phyloP scores from a whole-genome alignment of 2,888 invertebrate species.

The Drosophila antonietae region DNA sequence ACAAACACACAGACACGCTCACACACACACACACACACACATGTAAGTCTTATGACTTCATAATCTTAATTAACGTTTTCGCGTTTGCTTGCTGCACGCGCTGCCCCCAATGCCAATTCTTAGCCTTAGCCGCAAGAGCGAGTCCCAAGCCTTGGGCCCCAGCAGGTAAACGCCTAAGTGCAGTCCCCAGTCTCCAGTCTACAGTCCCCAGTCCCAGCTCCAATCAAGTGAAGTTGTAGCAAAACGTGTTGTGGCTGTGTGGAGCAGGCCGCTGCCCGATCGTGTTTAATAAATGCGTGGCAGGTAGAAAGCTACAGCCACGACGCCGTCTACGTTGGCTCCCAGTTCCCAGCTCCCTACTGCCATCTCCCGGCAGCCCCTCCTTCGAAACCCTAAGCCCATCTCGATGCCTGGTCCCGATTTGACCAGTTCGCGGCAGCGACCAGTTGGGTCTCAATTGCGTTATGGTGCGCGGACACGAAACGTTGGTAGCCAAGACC shows the following conservation, averaged over 20 bases:
- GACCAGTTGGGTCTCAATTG: slow-evolving; percentile 62
- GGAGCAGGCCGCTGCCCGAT: slow-evolving; percentile 47
- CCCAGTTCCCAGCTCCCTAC: not conserved
- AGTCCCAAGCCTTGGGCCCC: slow-evolving; percentile 15
- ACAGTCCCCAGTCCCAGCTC: slow-evolving; percentile 31
- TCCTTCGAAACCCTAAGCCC: slow-evolving; percentile 20
- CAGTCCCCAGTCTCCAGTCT: slow-evolving; percentile 27
- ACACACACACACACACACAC: slow-evolving; percentile 33
- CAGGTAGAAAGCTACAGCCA: slow-evolving; percentile 66
- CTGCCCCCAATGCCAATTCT: slow-evolving; percentile 35
- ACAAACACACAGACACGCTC: slow-evolving; percentile 27
- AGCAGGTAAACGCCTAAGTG: slow-evolving; percentile 43
- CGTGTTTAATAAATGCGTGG: slow-evolving; percentile 79
- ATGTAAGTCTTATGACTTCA: slow-evolving; percentile 84
- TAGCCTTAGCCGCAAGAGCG: slow-evolving; percentile 7
- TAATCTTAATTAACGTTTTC: slow-evolving; percentile 85
- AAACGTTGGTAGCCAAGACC: not conserved
- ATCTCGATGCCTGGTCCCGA: slow-evolving; percentile 35
- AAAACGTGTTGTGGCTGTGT: slow-evolving; percentile 64
- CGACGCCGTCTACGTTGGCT: slow-evolving; percentile 22
- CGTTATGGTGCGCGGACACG: slow-evolving; percentile 18
- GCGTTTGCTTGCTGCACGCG: slow-evolving; percentile 74
- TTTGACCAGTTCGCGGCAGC: slow-evolving; percentile 53
- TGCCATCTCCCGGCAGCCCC: slow-evolving; percentile 4
- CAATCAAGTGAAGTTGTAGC: slow-evolving; percentile 78